Evolutionary conservation across 1,140 invertebrate genomes (phyloP).

Genomic region (Drosophila truncata): DNA sequence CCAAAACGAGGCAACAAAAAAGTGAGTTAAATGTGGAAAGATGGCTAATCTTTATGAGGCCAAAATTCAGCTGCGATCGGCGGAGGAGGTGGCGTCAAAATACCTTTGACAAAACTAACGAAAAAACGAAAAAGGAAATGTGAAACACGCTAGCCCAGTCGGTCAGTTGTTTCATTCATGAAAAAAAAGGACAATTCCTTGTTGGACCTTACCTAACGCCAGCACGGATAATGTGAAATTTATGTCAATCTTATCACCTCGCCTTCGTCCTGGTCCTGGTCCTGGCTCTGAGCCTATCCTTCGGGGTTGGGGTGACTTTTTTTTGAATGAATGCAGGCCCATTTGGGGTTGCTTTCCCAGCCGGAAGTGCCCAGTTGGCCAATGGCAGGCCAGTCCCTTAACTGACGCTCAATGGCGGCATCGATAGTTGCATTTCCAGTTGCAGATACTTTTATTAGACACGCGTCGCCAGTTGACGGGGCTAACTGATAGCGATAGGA

Average conservation of each 20-base stretch:
- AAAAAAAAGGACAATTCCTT: constrained; percentile 52
- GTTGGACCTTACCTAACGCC: constrained; percentile 41
- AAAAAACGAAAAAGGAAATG: constrained; percentile 23
- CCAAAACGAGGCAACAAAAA: constrained; percentile 32
- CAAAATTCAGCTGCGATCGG: constrained; percentile 67
- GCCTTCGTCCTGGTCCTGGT: constrained; percentile 20
- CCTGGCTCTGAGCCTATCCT: constrained; percentile 34
- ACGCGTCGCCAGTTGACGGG: constrained; percentile 67
- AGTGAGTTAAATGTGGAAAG: constrained; percentile 66
- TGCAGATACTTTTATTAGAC: constrained; percentile 80
- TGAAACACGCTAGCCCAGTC: constrained; percentile 36
- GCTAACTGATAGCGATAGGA: constrained; percentile 37
- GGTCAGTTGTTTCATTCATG: constrained; percentile 71
- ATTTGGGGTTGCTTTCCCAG: constrained; percentile 36
- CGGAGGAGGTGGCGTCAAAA: constrained; percentile 71
- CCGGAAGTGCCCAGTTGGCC: constrained; percentile 58
- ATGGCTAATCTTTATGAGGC: constrained; percentile 78
- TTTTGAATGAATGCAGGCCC: constrained; percentile 62
- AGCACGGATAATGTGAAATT: constrained; percentile 72
- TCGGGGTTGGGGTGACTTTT: constrained; percentile 43
- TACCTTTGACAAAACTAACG: constrained; percentile 58
- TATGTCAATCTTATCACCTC: constrained; percentile 80
- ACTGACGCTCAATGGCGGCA: constrained; percentile 74
- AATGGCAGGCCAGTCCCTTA: constrained; percentile 59
- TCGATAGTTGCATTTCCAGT: constrained; percentile 61